A percentile compares a stretch with the other conserved stretches of the same genome.
Evolutionary conservation across 2,113 vertebrate genomes (phyloP).

Genomic region (Panthera uncia): DNA sequence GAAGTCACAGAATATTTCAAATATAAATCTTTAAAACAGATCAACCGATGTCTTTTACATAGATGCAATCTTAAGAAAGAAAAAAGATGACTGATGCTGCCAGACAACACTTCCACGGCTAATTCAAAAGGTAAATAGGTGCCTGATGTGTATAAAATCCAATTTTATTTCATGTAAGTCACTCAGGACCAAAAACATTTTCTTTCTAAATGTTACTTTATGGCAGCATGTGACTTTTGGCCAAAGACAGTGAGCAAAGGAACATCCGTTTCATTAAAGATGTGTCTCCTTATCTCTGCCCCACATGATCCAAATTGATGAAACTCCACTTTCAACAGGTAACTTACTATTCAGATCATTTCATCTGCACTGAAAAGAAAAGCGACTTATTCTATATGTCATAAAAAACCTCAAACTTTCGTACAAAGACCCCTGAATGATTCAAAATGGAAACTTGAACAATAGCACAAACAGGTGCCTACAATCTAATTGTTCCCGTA

Average conservation of each 20-base stretch:
- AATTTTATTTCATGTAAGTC: constrained; percentile 54
- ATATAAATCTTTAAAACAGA: background rate
- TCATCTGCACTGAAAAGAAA: background rate
- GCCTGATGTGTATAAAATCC: background rate
- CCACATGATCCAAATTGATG: constrained; percentile 16
- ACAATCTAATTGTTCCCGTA: background rate
- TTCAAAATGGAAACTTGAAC: background rate
- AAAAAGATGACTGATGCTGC: background rate
- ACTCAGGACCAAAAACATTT: constrained; percentile 56
- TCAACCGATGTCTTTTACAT: constrained; percentile 33
- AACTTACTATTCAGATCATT: background rate
- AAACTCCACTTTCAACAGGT: constrained; percentile 43
- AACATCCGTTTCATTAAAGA: constrained; percentile 64
- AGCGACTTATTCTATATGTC: background rate
- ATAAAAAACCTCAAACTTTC: background rate
- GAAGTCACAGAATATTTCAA: constrained; percentile 27
- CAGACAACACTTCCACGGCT: background rate
- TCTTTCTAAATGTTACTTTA: constrained; percentile 46
- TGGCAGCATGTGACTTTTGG: constrained; percentile 66
- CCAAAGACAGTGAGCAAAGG: constrained; percentile 54
- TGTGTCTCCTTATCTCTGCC: background rate
- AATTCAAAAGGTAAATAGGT: constrained; percentile 17
- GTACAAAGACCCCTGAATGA: background rate
- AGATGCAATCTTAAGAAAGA: constrained; percentile 14
- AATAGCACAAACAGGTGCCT: background rate